Conservation (phyloP, 2,113 vertebrate species). For the Plestiodon gilberti region DNA sequence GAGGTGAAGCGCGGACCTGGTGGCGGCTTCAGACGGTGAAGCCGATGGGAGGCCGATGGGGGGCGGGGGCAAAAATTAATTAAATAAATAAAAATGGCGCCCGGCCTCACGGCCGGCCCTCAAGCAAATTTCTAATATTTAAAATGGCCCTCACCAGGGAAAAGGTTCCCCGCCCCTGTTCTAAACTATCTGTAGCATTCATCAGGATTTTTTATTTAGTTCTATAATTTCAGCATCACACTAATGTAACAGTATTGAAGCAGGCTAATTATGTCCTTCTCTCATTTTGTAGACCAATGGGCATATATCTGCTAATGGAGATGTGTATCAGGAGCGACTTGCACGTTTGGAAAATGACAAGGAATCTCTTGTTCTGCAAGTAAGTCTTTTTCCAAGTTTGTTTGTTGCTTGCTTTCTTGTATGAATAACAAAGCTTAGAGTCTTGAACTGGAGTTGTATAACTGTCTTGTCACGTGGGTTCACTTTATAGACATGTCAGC, state of each 20-base stretch:
- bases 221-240: neutral
- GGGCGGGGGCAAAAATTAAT: too few species aligned
- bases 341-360: conserved; percentile 93
- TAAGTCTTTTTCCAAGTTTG: conserved; percentile 65
- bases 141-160: too few species aligned
- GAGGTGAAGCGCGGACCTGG: too few species aligned
- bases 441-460: conserved; percentile 17
- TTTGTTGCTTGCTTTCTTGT: conserved; percentile 1
- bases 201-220: neutral
- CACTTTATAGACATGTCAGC: neutral
- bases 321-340: conserved; percentile 96
- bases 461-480: neutral
- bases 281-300: conserved; percentile 88
- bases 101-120: too few species aligned
- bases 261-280: neutral
- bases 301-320: conserved; percentile 86
- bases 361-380: conserved; percentile 97
- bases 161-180: too few species aligned
- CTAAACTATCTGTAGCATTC: neutral
- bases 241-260: neutral
- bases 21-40: too few species aligned
- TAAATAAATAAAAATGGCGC: too few species aligned
- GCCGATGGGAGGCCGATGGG: too few species aligned
- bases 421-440: conserved; percentile 14
- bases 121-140: too few species aligned